phyloP scores from a whole-genome alignment of 2,113 vertebrate genomes.

The Cyphomyrus plagiostoma region DNA sequence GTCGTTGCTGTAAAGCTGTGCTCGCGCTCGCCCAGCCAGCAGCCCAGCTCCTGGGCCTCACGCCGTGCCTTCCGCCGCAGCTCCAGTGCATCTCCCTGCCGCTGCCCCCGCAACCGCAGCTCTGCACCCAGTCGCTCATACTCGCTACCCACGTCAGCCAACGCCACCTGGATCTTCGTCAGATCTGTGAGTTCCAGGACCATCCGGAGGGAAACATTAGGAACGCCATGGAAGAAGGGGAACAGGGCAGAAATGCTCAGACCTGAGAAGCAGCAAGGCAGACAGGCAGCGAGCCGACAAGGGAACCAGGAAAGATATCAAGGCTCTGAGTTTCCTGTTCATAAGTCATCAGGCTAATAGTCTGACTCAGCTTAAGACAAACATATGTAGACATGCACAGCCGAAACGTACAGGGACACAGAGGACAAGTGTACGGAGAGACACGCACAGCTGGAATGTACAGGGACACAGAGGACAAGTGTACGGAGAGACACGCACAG shows the following conservation, averaged over 20 bases:
- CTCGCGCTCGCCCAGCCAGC: conserved; percentile 80
- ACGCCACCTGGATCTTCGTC: conserved; percentile 85
- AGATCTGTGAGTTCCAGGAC: conserved; percentile 65
- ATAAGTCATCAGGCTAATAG: neutral
- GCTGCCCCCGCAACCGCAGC: conserved; percentile 63
- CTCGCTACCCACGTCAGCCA: conserved; percentile 73
- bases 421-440: neutral
- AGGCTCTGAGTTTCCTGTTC: neutral
- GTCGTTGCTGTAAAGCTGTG: conserved; percentile 46
- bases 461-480: neutral
- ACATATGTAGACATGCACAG: neutral
- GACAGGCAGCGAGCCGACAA: neutral
- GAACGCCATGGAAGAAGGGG: conserved; percentile 8
- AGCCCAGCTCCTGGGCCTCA: conserved; percentile 61
- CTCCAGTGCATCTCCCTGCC: conserved; percentile 65
- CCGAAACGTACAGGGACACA: neutral
- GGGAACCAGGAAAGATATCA: neutral
- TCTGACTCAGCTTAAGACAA: neutral
- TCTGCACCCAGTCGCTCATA: conserved; percentile 71
- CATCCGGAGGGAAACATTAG: neutral
- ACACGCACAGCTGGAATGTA: neutral
- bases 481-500: neutral
- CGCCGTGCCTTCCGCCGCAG: conserved; percentile 66
- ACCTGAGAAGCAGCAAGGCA: neutral
- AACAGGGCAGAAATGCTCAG: neutral